Percentiles rank a stretch among this genome's conserved stretches.
Evolutionary conservation across 1,140 invertebrate genomes (phyloP).

Genomic region (Papilio polytes): DNA sequence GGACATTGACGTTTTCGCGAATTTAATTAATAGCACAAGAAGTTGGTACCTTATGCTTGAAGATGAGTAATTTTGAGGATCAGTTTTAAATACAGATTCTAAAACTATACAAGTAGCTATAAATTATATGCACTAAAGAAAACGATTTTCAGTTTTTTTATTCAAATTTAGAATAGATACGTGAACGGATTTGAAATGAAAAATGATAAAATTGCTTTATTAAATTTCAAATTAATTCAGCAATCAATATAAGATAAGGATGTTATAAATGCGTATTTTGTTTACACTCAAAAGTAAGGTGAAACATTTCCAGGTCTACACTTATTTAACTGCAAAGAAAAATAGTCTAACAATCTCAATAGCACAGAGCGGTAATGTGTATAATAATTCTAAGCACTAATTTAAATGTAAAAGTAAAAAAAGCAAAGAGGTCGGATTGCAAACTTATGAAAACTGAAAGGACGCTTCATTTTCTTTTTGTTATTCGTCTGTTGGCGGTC

Average conservation of each 20-base stretch:
- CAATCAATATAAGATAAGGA: not conserved
- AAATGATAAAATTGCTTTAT: too few species aligned
- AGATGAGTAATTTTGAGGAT: too few species aligned
- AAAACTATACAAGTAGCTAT: too few species aligned
- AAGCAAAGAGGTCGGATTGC: constrained; percentile 26
- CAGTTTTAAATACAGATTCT: too few species aligned
- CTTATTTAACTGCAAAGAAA: not conserved
- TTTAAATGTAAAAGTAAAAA: constrained; percentile 35
- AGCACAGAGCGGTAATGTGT: not conserved
- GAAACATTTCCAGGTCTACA: not conserved
- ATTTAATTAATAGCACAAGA: too few species aligned
- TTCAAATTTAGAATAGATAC: too few species aligned
- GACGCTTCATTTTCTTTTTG: constrained; percentile 36
- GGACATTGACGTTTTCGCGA: too few species aligned
- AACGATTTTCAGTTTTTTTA: too few species aligned
- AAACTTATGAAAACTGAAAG: constrained; percentile 36
- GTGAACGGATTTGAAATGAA: too few species aligned
- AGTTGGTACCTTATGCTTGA: not conserved
- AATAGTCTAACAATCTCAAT: not conserved
- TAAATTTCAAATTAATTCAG: too few species aligned
- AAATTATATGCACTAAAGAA: too few species aligned
- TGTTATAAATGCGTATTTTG: not conserved
- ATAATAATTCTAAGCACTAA: constrained; percentile 28
- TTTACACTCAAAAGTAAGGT: not conserved
- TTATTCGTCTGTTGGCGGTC: constrained; percentile 21